Conservation (phyloP, 2,113 vertebrate species). For the Globicephala melas region DNA sequence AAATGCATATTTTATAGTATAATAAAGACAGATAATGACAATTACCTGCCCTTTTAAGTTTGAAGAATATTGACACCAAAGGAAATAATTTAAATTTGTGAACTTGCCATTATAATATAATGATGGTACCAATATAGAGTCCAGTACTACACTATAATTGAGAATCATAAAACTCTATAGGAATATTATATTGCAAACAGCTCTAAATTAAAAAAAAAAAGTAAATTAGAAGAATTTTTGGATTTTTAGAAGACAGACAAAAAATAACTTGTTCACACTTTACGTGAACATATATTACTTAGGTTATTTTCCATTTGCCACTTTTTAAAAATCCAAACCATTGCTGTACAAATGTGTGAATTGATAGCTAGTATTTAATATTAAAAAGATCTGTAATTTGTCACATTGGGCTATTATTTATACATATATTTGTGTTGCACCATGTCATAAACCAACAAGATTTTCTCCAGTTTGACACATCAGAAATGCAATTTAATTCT, state of each 20-base stretch:
- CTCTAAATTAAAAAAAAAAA: not conserved
- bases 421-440: not conserved
- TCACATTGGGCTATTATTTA: not conserved
- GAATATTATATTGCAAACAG: not conserved
- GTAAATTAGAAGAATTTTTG: not conserved
- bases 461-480: not conserved
- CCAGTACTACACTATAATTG: not conserved
- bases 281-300: not conserved
- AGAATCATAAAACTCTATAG: not conserved
- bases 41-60: not conserved
- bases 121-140: not conserved
- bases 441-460: conserved; percentile 35
- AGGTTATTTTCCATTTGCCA: not conserved
- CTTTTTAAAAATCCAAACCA: not conserved
- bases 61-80: not conserved
- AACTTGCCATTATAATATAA: not conserved
- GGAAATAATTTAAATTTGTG: not conserved
- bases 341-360: conserved; percentile 20
- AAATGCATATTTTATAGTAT: not conserved
- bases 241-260: not conserved
- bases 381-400: not conserved
- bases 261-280: not conserved
- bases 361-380: conserved; percentile 33
- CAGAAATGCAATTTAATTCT: conserved; percentile 26
- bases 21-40: not conserved